Conservation (phyloP, 2,888 invertebrate genomes). For the Drosophila infuscata region DNA sequence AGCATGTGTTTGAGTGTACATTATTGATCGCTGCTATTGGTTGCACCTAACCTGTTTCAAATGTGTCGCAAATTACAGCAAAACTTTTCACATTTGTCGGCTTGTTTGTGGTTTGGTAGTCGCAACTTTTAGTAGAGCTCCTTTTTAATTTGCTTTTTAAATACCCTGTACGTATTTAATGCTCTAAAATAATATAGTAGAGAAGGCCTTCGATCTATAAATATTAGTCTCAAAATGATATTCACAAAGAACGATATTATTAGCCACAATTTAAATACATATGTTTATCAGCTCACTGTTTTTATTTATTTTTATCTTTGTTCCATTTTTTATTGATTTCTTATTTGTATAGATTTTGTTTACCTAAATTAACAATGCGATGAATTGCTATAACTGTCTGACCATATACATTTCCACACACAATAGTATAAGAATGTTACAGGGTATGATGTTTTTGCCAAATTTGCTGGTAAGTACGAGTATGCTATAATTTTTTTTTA, state of each 20-base stretch:
- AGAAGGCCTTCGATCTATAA: neutral
- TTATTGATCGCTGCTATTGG: conserved; percentile 67
- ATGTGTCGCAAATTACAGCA: conserved; percentile 55
- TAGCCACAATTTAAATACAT: neutral
- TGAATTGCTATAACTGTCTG: neutral
- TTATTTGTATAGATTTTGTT: neutral
- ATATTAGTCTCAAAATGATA: neutral
- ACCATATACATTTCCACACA: neutral
- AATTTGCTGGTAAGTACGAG: conserved; percentile 47
- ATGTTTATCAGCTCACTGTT: neutral
- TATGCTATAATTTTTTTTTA: conserved; percentile 18
- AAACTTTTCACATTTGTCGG: conserved; percentile 75
- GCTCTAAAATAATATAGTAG: neutral
- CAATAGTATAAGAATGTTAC: conserved; percentile 2
- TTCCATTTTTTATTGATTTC: neutral
- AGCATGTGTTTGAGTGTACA: conserved; percentile 14
- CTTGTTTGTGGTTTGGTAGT: conserved; percentile 61
- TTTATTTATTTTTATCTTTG: neutral
- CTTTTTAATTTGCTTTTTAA: conserved; percentile 1
- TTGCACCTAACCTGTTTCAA: conserved; percentile 38
- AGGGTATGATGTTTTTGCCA: conserved; percentile 1
- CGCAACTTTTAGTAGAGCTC: conserved; percentile 45
- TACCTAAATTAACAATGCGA: neutral
- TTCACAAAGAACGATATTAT: neutral
- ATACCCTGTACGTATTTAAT: neutral